Base-by-base conservation (phyloP, 2,888 invertebrate species). In the Prosopocoilus inquinatus region DNA sequence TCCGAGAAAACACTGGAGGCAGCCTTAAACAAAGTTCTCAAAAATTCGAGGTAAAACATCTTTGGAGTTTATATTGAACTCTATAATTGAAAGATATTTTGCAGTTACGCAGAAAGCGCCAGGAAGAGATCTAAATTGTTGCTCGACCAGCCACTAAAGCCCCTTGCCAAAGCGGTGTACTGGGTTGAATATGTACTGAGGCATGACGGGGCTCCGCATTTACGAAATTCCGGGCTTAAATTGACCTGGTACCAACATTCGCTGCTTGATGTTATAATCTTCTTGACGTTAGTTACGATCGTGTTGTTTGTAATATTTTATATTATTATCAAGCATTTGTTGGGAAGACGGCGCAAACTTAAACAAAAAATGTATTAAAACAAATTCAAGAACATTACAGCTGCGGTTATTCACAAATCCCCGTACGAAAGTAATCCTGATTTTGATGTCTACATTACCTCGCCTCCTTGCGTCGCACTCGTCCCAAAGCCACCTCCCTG, bases 171-270 rank as follows among this genome's bases (percentile, higher is more conserved):
- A 36, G 65, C 62, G 7, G 55, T 62, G n/a, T 67, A 59, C 46
- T 67, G 67, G 67, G 55, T 65, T 8, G 61, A 67, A 43, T 57
- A 65, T 47, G 63, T 65, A 0, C 53, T 67, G 9, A 57, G 59
- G 20, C 61, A 67, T 36, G 64, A 64, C 33, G 67, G 65, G 20
- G 62, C 65, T 12, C 47, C 41, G 11, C 65, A 67, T 54, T 58
- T 63, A 13, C 53, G 63, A 34, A 54, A 50, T 28, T 53, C 57
- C 7, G 63, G 57, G 4, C 52, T 64, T 49, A 62, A 65, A 34
- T 41, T 67, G 16, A 52, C 49, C 3, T 66, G 66, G 66, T 65
- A 60, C 35, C 58, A 65, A 44, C 55, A 60, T 28, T 55, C 58
- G 28, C 59, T 61, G 38, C 11, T 65, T 11, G 66, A 66, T 50